Conservation (phyloP, 1,140 invertebrate genomes). For the Ridgeia piscesae region DNA sequence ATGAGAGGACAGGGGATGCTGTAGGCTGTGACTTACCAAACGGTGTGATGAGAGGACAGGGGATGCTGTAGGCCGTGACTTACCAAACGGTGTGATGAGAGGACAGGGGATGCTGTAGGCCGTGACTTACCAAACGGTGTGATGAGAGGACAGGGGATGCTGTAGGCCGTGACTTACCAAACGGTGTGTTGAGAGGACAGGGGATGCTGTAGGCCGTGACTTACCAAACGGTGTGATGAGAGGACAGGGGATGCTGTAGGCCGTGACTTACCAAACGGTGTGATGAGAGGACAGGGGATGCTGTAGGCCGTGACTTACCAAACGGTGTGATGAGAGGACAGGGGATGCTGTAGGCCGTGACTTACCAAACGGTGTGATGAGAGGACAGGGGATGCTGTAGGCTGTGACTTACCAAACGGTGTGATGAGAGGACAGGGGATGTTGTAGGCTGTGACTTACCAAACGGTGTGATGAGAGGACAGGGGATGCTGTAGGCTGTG, state of each 20-base stretch:
- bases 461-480: slow-evolving; percentile 91
- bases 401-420: slow-evolving; percentile 71
- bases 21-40: too few relatives aligned
- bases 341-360: not conserved
- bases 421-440: slow-evolving; percentile 84
- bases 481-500: slow-evolving; percentile 87
- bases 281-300: not conserved
- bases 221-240: not conserved
- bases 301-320: not conserved
- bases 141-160: too few relatives aligned
- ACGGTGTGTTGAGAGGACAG: not conserved
- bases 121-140: too few relatives aligned
- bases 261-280: not conserved
- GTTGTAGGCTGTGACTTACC: slow-evolving; percentile 73
- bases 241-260: not conserved
- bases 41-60: too few relatives aligned
- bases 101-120: too few relatives aligned
- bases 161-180: not conserved
- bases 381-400: not conserved
- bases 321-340: not conserved
- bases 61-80: too few relatives aligned
- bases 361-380: not conserved
- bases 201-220: not conserved
- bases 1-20: too few relatives aligned
- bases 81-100: too few relatives aligned